Evolutionary conservation across 2,113 vertebrate genomes (phyloP), one percentile per base, ranked within the genome.

Genomic region (Triplophysa siluroides): DNA sequence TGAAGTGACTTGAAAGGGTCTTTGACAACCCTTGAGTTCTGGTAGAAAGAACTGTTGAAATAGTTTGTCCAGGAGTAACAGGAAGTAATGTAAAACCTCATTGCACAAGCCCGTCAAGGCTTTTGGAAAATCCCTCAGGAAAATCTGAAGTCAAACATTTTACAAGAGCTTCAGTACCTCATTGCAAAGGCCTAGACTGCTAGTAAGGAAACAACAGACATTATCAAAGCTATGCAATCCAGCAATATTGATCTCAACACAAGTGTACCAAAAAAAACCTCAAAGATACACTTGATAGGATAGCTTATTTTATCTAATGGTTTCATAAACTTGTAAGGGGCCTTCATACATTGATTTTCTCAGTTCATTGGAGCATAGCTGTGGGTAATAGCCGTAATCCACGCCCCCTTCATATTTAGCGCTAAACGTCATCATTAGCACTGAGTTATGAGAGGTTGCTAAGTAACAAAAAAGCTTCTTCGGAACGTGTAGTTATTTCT

Each of bases 401-500:
- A 64, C 58, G 10, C 78, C 24, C 76, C 79, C 76, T 76, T 74
- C 45, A 83, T 77, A 43, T 71, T 86, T 80, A 71, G 80, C 80
- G 80, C 83, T 83, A 52, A 87, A 84, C 78, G 61, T 86, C 70
- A 79, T 41, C 79, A 83, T 86, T 84, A 83, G 56, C 61, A 11
- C 83, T 56, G 74, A 77, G 41, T 86, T 85, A 83, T 47, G 83
- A 78, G 65, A 78, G 81, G 92, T 93, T 92, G 91, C 92, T 91
- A 88, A 89, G 92, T 83, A 92, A 93, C 91, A 83, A 81, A 88
- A 88, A 86, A 58, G 61, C 83, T 87, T 88, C 79, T 85, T 79
- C 78, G 82, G 84, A 83, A 84, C 50, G 76, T 82, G 80, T 83
- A 85, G 90, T 92, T 92, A 92, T 93, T 93, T 92, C 88, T 90